Evolutionary conservation across 1,140 invertebrate species (phyloP).

Genomic region (Portunus trituberculatus): DNA sequence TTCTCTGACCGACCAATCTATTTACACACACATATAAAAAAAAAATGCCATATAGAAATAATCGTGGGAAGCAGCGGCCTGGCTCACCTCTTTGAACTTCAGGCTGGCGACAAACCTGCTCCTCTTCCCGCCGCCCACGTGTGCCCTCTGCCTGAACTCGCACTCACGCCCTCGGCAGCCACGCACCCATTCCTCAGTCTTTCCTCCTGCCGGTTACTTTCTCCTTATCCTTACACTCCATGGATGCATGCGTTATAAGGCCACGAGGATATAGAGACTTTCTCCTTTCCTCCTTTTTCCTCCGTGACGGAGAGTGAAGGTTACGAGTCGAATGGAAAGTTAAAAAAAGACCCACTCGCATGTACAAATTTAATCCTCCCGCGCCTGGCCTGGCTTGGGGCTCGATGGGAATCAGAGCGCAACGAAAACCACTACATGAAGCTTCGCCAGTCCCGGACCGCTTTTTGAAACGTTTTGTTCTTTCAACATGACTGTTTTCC

Average conservation of each 20-base stretch:
- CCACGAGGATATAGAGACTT: too few species aligned
- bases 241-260: too few species aligned
- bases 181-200: background rate
- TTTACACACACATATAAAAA: too few species aligned
- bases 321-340: too few species aligned
- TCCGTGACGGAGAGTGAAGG: too few species aligned
- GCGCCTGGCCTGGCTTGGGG: background rate
- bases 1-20: too few species aligned
- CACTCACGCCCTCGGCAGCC: background rate
- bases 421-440: background rate
- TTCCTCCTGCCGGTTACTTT: background rate
- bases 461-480: too few species aligned
- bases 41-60: background rate
- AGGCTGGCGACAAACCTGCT: background rate
- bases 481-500: too few species aligned
- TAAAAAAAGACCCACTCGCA: too few species aligned
- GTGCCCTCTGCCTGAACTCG: background rate
- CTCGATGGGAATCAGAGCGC: background rate
- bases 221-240: background rate
- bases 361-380: background rate
- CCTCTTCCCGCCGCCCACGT: background rate
- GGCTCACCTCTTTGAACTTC: background rate
- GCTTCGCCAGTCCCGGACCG: background rate
- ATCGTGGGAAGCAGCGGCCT: background rate
- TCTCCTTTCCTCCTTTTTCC: too few species aligned